Base-by-base conservation (phyloP, 2,113 vertebrate species). In the Oreamnos americanus region DNA sequence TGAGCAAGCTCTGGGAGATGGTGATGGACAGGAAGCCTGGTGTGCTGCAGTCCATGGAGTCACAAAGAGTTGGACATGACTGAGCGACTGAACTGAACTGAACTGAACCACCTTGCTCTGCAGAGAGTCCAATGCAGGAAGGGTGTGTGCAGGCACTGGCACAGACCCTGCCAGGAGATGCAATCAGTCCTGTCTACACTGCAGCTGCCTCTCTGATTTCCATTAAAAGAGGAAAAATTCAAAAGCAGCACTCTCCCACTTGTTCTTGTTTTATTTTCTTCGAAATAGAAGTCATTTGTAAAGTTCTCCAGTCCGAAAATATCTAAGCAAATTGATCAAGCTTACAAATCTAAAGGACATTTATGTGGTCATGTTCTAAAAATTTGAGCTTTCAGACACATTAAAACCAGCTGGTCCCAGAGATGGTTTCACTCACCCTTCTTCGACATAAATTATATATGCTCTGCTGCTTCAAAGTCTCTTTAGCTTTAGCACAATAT, bases 371-470 rank as follows among this genome's bases (percentile, higher is more conserved):
- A 25, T 39, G 25, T 93, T 93, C 51, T 71, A 67, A 97, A 97
- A 95, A 92, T 93, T 71, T 90, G 87, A 97, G 95, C 36, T 93
- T 94, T 96, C 64, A 93, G 94, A 93, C 45, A 87, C 55, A 95
- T 84, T 96, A 96, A 97, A 94, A 96, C 91, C 55, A 94, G 67
- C 15, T 74, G 74, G 45, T 96, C 91, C 25, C 78, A 58, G 43
- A 86, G 82, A 94, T 17, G 9, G 51, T 89, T 74, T 97, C 55
- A 62, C n/a, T 57, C 84, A 55, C 45, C 36, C 25, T 26, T 94
- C 64, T 71, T 87, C 1, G 0, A 33, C 53, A 97, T 97, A 89
- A 97, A 98, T 98, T 96, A 98, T 95, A 90, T 57, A 98, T 96
- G 93, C 33, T 78, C 45, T 96, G 85, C 60, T 89, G 91, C 81